phyloP scores from a whole-genome alignment of 1,140 invertebrate genomes.

The Heliothis virescens region DNA sequence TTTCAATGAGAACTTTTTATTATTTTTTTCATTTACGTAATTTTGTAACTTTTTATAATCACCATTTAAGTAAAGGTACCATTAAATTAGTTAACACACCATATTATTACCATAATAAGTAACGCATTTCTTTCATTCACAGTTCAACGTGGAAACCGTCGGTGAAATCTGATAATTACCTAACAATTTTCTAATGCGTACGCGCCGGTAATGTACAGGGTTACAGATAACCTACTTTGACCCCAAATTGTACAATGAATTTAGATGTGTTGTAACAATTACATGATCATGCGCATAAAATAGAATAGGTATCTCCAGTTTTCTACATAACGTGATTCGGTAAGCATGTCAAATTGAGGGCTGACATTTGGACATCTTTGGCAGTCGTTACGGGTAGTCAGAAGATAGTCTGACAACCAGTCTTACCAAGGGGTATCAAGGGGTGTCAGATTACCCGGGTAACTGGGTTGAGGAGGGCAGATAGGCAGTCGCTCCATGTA shows the following conservation, averaged over 20 bases:
- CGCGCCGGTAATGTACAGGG: neutral
- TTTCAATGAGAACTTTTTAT: too few species aligned
- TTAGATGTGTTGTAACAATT: neutral
- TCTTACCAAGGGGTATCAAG: too few species aligned
- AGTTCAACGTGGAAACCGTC: slow-evolving; percentile 11
- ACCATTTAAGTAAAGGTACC: neutral
- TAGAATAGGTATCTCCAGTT: too few species aligned
- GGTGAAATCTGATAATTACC: slow-evolving; percentile 5
- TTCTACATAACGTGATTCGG: too few species aligned
- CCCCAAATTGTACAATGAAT: slow-evolving; percentile 8
- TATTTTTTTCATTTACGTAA: too few species aligned
- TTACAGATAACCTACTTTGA: neutral
- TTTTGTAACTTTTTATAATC: neutral
- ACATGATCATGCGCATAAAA: neutral
- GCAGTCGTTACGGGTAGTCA: too few species aligned
- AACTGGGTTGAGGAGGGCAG: too few species aligned
- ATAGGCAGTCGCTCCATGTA: too few species aligned
- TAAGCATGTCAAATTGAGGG: too few species aligned
- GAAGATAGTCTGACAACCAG: too few species aligned
- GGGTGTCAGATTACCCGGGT: too few species aligned
- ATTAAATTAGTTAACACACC: neutral
- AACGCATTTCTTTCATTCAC: slow-evolving; percentile 8
- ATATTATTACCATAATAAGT: neutral
- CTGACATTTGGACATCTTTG: too few species aligned
- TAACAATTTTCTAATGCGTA: slow-evolving; percentile 27